Conservation (phyloP, 2,113 vertebrate species). For the Malaclemys terrapin region DNA sequence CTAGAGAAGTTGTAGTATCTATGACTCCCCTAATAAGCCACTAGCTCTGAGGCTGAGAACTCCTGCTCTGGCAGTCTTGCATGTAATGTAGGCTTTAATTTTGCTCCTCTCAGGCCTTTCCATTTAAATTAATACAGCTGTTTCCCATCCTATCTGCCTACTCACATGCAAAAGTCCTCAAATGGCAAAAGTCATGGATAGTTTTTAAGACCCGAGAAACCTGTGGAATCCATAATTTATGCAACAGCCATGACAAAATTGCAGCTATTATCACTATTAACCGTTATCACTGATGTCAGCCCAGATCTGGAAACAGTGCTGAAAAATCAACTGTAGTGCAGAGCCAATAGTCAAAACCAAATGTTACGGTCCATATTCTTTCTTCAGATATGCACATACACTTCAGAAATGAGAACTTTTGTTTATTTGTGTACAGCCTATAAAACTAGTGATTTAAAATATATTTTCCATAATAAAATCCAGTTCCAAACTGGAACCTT, state of each 20-base stretch:
- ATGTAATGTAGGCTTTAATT: accelerated
- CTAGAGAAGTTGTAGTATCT: background rate
- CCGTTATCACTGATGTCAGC: background rate
- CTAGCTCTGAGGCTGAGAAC: background rate
- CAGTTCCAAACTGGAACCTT: background rate
- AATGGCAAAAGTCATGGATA: conserved; percentile 11
- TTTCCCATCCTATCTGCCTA: background rate
- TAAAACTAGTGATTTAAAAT: background rate
- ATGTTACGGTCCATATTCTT: background rate
- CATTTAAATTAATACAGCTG: background rate
- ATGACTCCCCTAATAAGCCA: background rate
- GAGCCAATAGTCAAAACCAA: background rate
- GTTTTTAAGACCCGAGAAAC: conserved; percentile 17
- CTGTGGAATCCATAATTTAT: conserved; percentile 18
- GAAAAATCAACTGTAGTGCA: background rate
- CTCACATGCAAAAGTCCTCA: conserved; percentile 20
- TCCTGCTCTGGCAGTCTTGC: background rate
- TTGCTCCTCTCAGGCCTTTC: background rate
- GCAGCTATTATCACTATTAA: background rate
- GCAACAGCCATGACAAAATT: conserved; percentile 45
- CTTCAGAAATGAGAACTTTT: conserved; percentile 47
- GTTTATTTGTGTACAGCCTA: conserved; percentile 36
- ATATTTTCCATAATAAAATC: background rate
- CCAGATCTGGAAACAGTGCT: background rate
- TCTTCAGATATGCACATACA: background rate